Conservation (phyloP, 1,140 invertebrate genomes). For the Lycorma delicatula region DNA sequence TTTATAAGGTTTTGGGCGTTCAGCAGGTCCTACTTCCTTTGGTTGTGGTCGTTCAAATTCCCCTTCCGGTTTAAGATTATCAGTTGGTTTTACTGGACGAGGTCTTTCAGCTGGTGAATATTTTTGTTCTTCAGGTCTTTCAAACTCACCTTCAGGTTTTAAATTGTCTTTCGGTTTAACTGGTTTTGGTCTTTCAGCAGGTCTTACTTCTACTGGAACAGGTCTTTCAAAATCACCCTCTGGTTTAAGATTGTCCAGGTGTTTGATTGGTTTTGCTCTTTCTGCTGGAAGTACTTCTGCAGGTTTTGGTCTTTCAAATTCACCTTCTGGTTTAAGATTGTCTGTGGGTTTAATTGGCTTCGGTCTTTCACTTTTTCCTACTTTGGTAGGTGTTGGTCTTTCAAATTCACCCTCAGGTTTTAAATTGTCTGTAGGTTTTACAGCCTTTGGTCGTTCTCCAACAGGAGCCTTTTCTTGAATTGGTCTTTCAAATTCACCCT, state of each 20-base stretch:
- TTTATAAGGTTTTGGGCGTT: constrained; percentile 42
- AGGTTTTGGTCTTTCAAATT: constrained; percentile 41
- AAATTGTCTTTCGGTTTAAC: constrained; percentile 21
- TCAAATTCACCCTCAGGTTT: constrained; percentile 47
- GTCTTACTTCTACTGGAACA: constrained; percentile 20
- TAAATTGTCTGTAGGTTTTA: constrained; percentile 41
- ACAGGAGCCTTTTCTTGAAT: constrained; percentile 29
- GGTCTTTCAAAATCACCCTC: constrained; percentile 45
- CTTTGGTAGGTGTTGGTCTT: constrained; percentile 24
- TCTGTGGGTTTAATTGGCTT: constrained; percentile 40
- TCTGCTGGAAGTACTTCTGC: constrained; percentile 40
- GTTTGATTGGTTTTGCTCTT: constrained; percentile 47
- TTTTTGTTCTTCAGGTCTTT: constrained; percentile 31
- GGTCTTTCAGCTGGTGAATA: constrained; percentile 37
- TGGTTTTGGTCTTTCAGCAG: constrained; percentile 35
- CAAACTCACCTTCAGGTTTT: constrained; percentile 39
- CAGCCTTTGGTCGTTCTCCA: constrained; percentile 36
- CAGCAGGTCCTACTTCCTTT: constrained; percentile 38
- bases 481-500: constrained; percentile 40
- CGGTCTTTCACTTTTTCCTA: constrained; percentile 32
- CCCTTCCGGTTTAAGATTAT: constrained; percentile 44
- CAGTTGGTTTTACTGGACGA: constrained; percentile 34
- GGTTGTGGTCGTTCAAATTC: constrained; percentile 40
- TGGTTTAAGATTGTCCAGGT: constrained; percentile 51
- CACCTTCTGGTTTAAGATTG: constrained; percentile 51